These are phyloP conservation scores for Hermaeophaga mercurialis DNA, from an alignment of 2,888 invertebrate genomes.

Conservation along the genomic window DNA sequence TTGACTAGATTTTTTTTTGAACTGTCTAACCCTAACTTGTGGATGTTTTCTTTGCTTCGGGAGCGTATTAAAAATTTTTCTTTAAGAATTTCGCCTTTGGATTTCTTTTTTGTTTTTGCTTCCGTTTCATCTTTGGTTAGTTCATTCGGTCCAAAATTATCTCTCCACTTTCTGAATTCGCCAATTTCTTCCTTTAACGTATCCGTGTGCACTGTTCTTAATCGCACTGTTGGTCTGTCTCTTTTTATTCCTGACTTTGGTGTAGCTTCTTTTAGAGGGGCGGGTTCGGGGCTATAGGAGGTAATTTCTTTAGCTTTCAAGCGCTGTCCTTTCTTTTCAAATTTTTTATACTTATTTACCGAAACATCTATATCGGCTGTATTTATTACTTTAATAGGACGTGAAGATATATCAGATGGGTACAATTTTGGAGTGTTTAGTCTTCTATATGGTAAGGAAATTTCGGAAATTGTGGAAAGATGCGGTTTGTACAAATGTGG, in stretches of 20 bases:
- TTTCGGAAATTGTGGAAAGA: conserved; percentile 73
- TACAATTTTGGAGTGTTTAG: conserved; percentile 62
- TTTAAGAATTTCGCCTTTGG: conserved; percentile 70
- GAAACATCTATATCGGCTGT: conserved; percentile 88
- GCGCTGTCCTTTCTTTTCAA: conserved; percentile 43
- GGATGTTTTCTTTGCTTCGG: conserved; percentile 60
- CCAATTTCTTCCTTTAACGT: conserved; percentile 47
- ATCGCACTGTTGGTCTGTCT: conserved; percentile 74
- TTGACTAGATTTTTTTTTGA: conserved; percentile 38
- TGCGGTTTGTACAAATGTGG: conserved; percentile 69
- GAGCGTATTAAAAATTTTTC: conserved; percentile 77
- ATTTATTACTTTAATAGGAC: conserved; percentile 77
- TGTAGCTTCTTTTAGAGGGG: conserved; percentile 54
- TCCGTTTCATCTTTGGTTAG: conserved; percentile 52
- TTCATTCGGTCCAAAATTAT: conserved; percentile 66
- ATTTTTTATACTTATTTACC: conserved; percentile 64
- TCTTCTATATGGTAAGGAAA: conserved; percentile 59
- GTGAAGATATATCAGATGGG: conserved; percentile 58
- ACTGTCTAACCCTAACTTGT: conserved; percentile 45
- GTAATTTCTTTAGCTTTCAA: conserved; percentile 21
- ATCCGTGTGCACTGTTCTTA: conserved; percentile 66
- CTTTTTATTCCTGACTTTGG: conserved; percentile 65
- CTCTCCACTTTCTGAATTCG: conserved; percentile 62
- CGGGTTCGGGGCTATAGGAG: conserved; percentile 6
- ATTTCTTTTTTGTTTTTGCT: conserved; percentile 56